Percentiles rank a stretch among this genome's conserved stretches.
Evolutionary conservation across 2,888 invertebrate species (phyloP).

Genomic region (Sipha maydis): DNA sequence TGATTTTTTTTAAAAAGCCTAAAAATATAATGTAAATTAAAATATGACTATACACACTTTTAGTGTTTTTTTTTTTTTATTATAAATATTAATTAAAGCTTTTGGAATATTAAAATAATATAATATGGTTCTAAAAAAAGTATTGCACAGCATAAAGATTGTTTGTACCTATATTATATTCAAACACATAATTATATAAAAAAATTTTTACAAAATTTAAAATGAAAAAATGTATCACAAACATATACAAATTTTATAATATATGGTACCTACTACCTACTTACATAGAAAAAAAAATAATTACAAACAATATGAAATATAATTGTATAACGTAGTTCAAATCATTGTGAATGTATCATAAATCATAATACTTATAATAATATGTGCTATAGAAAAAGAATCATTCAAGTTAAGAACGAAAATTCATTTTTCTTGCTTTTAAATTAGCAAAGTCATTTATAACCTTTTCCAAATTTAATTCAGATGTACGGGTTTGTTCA

Average conservation of each 20-base stretch:
- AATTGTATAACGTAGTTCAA: neutral
- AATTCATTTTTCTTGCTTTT: constrained; percentile 13
- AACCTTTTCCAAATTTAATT: constrained; percentile 4
- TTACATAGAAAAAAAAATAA: too few relatives aligned
- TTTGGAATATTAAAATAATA: too few relatives aligned
- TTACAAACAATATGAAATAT: too few relatives aligned
- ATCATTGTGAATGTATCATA: neutral
- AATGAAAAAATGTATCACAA: neutral
- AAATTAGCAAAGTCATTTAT: constrained; percentile 14
- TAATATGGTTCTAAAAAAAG: constrained; percentile 3
- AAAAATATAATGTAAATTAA: neutral
- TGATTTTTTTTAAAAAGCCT: neutral
- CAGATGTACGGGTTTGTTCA: neutral
- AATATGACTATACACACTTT: neutral
- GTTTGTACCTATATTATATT: constrained; percentile 11
- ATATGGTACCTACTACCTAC: too few relatives aligned
- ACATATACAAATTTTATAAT: neutral
- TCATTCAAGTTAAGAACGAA: neutral
- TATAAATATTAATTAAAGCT: neutral
- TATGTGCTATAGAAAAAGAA: too few relatives aligned
- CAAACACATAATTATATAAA: constrained; percentile 5
- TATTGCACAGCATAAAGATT: neutral
- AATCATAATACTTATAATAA: too few relatives aligned
- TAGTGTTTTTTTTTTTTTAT: neutral
- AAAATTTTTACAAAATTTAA: neutral